Base-by-base conservation (phyloP, 2,888 invertebrate species). In the Pachycephus smyrnensis region DNA sequence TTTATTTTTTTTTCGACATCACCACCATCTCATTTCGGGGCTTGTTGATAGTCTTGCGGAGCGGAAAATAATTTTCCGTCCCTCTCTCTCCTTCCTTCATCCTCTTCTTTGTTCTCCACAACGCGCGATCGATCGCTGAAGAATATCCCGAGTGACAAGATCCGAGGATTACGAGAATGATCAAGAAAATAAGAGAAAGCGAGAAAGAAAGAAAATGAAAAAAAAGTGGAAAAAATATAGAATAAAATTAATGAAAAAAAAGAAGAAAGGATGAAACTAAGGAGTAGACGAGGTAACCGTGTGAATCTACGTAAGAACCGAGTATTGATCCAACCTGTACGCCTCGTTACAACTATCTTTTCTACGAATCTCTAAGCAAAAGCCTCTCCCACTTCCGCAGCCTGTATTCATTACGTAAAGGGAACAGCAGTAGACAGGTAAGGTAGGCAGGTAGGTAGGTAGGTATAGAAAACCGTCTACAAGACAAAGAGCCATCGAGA, bases 311-410 rank as follows among this genome's bases (percentile, higher is more conserved):
- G 89, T 89, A 89, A 90, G 90, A 89, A 88, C 86, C 87, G 86
- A 84, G 89, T 91, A 91, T 91, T 90, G 91, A 91, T 91, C 91
- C 87, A 87, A 81, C 83, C 85, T 84, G 85, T 86, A 86, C 87
- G 86, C 87, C 86, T 89, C 87, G 88, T 88, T 88, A 87, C 87
- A 86, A 87, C 89, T 90, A 90, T 90, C 90, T 89, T 89, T 90
- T 88, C 87, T 89, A 88, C 87, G 87, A 89, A 90, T 90, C 90
- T 90, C 86, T 84, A 85, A 86, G 84, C 84, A 84, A 84, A 84
- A 86, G 85, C 88, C 85, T 86, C 85, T 85, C 87, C 88, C 86
- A 88, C 82, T 89, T 86, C 86, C 85, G 81, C 82, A 84, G 71
- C 71, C 71, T 55, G 12, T 71, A 85, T 32, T 68, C 32, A 82